Evolutionary conservation across 2,797 vertebrate species (phyloP).

Genomic region (Coluber constrictor): DNA sequence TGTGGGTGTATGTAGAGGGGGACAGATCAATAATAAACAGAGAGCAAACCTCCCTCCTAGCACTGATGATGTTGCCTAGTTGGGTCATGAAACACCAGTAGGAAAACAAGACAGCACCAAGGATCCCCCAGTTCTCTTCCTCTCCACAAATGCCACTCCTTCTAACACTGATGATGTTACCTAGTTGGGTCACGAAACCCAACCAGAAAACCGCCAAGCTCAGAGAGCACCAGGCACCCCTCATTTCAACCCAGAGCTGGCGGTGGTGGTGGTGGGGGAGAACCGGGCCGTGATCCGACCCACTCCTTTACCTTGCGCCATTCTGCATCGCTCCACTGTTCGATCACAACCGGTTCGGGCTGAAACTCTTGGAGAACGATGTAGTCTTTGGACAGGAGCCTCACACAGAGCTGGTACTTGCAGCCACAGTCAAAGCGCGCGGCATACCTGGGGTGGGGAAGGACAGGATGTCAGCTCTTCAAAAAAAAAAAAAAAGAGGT

Average conservation of each 20-base stretch:
- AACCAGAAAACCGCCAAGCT: background rate
- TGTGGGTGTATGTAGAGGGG: too few relatives aligned
- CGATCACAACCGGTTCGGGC: constrained; percentile 69
- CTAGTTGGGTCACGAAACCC: background rate
- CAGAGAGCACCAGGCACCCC: too few relatives aligned
- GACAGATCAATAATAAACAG: too few relatives aligned
- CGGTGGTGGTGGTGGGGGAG: too few relatives aligned
- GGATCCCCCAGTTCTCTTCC: too few relatives aligned
- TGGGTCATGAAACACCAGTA: background rate
- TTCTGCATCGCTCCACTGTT: constrained; percentile 81
- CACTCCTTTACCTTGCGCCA: constrained; percentile 78
- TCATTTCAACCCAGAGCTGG: background rate
- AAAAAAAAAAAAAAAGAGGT: background rate
- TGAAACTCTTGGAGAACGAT: constrained; percentile 66
- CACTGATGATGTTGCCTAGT: background rate
- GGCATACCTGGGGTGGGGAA: constrained; percentile 74
- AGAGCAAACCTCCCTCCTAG: background rate
- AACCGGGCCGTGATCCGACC: background rate
- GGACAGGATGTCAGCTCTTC: too few relatives aligned
- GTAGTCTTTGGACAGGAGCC: constrained; percentile 72
- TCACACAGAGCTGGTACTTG: constrained; percentile 75
- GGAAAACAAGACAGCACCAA: background rate
- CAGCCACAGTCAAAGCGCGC: constrained; percentile 83
- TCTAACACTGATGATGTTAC: background rate
- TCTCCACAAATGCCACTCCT: background rate